phyloP scores from a whole-genome alignment of 2,797 vertebrate genomes.

The Phataginus tetradactyla region DNA sequence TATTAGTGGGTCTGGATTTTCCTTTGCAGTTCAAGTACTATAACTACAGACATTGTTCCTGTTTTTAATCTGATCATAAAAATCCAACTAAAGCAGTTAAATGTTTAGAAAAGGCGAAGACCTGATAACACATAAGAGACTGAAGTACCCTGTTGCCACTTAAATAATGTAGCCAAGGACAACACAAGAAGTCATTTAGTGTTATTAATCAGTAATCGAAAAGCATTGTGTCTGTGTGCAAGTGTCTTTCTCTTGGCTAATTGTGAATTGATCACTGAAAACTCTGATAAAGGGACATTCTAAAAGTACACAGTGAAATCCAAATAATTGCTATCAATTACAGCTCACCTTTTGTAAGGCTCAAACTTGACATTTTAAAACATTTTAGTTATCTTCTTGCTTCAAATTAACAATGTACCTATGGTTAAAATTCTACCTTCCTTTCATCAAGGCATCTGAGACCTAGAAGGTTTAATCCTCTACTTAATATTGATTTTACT shows the following conservation, averaged over 20 bases:
- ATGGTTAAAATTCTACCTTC: constrained; percentile 54
- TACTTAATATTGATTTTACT: constrained; percentile 36
- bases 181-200: not conserved
- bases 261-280: constrained; percentile 40
- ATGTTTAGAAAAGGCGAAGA: constrained; percentile 63
- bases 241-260: constrained; percentile 24
- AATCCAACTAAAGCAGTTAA: constrained; percentile 52
- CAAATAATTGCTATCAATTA: constrained; percentile 26
- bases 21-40: not conserved
- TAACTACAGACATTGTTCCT: not conserved
- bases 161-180: constrained; percentile 48
- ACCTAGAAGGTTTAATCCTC: not conserved
- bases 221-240: constrained; percentile 8
- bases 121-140: not conserved
- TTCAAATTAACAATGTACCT: constrained; percentile 4
- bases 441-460: constrained; percentile 40
- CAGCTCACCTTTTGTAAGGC: constrained; percentile 23
- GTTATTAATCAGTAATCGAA: constrained; percentile 68
- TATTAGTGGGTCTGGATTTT: constrained; percentile 37
- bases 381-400: constrained; percentile 22
- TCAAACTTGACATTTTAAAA: constrained; percentile 60
- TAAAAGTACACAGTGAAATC: constrained; percentile 24
- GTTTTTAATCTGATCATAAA: constrained; percentile 66
- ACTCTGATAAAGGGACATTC: constrained; percentile 41
- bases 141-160: constrained; percentile 50